Evolutionary conservation across 2,888 invertebrate species (phyloP).

Genomic region (Nemapogon koenigi): DNA sequence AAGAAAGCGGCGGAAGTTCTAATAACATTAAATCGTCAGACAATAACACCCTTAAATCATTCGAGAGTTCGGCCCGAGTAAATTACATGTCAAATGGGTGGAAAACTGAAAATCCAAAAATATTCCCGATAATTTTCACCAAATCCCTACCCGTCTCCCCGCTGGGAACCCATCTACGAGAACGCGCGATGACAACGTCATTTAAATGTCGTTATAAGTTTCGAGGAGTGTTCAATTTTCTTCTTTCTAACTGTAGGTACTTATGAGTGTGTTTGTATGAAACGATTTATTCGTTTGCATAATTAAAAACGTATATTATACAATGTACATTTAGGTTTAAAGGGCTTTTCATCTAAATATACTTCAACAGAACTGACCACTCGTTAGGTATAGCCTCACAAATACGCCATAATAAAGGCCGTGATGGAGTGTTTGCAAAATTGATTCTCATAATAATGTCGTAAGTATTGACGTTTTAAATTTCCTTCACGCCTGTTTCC

Average conservation of each 20-base stretch:
- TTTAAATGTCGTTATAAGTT: conserved; percentile 63
- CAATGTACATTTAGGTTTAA: too few relatives aligned
- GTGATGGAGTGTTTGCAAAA: too few relatives aligned
- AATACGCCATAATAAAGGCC: too few relatives aligned
- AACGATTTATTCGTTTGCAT: too few relatives aligned
- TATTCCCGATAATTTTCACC: conserved; percentile 33
- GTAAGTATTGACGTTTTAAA: too few relatives aligned
- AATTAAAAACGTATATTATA: too few relatives aligned
- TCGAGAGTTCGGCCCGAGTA: conserved; percentile 31
- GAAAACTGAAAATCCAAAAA: conserved; percentile 54
- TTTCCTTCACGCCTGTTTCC: too few relatives aligned
- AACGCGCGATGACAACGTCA: conserved; percentile 49
- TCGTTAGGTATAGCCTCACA: too few relatives aligned
- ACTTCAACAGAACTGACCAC: too few relatives aligned
- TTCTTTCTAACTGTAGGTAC: not conserved
- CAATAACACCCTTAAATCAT: conserved; percentile 46
- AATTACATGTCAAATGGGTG: conserved; percentile 55
- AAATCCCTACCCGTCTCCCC: conserved; percentile 15
- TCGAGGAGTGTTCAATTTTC: conserved; percentile 14
- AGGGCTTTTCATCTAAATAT: too few relatives aligned
- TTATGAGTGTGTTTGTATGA: not conserved
- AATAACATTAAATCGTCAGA: conserved; percentile 43
- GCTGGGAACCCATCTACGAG: conserved; percentile 10
- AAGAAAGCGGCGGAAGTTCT: too few relatives aligned
- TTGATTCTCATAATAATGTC: too few relatives aligned